Conservation (phyloP, 2,113 vertebrate species). For the Carettochelys insculpta region DNA sequence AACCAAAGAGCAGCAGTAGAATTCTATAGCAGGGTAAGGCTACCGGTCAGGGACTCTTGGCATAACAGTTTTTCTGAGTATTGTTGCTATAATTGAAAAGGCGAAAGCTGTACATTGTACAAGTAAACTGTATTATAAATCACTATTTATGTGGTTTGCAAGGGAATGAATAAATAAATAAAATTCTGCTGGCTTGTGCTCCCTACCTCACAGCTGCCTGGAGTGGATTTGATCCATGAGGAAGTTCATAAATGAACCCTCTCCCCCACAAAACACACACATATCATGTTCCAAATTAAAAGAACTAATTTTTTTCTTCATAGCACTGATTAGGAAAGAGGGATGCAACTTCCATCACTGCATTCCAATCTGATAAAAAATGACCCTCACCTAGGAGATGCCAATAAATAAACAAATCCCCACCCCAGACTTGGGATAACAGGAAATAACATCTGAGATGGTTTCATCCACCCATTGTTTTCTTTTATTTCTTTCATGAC, state of each 20-base stretch:
- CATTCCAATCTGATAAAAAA: background rate
- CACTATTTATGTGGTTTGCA: background rate
- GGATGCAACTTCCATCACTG: background rate
- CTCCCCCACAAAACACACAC: background rate
- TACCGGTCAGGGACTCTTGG: background rate
- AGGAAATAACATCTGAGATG: background rate
- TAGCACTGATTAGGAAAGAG: background rate
- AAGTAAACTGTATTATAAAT: conserved; percentile 3
- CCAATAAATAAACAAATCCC: background rate
- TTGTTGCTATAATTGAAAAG: background rate
- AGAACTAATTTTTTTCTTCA: background rate
- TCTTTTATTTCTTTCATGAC: conserved; percentile 34
- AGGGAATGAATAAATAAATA: background rate
- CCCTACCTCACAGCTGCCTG: background rate
- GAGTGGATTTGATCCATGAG: background rate
- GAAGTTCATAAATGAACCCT: background rate
- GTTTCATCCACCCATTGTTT: background rate
- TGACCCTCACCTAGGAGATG: background rate
- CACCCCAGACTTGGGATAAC: background rate
- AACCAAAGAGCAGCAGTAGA: background rate
- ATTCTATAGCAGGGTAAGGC: background rate
- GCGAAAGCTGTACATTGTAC: background rate
- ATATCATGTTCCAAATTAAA: background rate
- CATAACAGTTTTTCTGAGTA: background rate
- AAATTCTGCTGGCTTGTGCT: background rate